Evolutionary conservation across 2,888 invertebrate species (phyloP).

Genomic region (Formica aserva): DNA sequence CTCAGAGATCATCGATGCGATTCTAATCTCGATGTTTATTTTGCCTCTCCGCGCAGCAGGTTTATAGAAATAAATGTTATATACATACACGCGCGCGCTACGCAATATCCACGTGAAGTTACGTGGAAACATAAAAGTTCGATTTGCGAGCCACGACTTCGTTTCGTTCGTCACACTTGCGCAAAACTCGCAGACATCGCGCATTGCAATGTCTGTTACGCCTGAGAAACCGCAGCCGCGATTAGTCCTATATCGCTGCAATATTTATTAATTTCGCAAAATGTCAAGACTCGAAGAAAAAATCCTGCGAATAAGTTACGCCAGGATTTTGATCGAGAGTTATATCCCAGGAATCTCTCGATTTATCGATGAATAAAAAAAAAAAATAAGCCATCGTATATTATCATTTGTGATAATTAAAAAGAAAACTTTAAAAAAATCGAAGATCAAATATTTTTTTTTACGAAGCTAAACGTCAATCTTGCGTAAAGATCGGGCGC

Average conservation of each 20-base stretch:
- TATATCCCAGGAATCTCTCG: not conserved
- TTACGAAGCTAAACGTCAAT: not conserved
- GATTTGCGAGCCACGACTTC: not conserved
- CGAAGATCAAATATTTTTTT: not conserved
- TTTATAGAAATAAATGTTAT: constrained; percentile 49
- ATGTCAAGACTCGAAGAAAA: constrained; percentile 21
- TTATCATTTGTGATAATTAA: constrained; percentile 55
- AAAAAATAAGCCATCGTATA: not conserved
- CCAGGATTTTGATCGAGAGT: not conserved
- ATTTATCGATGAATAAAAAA: not conserved
- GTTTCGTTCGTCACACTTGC: constrained; percentile 54
- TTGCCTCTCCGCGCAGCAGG: constrained; percentile 33
- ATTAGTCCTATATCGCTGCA: not conserved
- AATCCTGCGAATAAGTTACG: not conserved
- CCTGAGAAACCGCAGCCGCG: constrained; percentile 33
- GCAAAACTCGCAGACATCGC: constrained; percentile 29
- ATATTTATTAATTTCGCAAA: constrained; percentile 44
- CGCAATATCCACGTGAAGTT: constrained; percentile 46
- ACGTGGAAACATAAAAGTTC: constrained; percentile 36
- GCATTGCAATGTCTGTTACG: constrained; percentile 7
- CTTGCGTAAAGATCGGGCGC: not conserved
- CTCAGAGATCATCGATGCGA: constrained; percentile 63
- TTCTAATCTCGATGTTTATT: constrained; percentile 63
- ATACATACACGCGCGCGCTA: constrained; percentile 12
- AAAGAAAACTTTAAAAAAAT: not conserved